Evolutionary conservation across 2,113 vertebrate genomes (phyloP).

Genomic region (Oreotrochilus melanogaster): DNA sequence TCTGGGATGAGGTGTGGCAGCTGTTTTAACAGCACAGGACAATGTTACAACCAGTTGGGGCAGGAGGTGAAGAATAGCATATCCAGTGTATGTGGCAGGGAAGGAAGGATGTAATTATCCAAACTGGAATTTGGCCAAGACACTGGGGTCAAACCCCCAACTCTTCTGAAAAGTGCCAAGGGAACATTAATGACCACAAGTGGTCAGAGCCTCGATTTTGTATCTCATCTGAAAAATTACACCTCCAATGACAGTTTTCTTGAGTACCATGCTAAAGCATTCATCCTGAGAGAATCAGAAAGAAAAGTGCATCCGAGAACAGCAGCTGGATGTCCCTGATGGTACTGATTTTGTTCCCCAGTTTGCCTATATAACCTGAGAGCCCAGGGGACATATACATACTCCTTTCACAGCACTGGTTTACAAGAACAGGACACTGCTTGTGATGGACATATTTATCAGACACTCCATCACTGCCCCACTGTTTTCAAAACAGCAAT

Average conservation of each 20-base stretch:
- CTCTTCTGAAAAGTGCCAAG: background rate
- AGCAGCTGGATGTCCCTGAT: background rate
- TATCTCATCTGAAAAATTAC: background rate
- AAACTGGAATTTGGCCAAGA: background rate
- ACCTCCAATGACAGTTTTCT: background rate
- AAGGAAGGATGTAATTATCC: slow-evolving; percentile 21
- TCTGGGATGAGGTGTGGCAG: background rate
- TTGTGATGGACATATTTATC: background rate
- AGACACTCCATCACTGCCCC: background rate
- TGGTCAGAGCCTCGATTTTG: background rate
- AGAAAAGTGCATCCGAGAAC: background rate
- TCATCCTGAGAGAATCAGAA: background rate
- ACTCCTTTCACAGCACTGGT: background rate
- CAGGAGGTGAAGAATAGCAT: background rate
- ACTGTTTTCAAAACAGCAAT: background rate
- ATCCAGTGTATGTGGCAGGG: background rate
- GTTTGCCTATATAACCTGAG: background rate
- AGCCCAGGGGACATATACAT: background rate
- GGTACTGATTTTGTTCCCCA: background rate
- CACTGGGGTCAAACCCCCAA: background rate
- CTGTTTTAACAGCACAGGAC: background rate
- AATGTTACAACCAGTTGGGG: background rate
- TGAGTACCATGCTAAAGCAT: background rate
- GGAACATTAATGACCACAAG: background rate
- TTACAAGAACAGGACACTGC: background rate